Conservation (phyloP, 1,140 invertebrate species). For the Listronotus bonariensis region DNA sequence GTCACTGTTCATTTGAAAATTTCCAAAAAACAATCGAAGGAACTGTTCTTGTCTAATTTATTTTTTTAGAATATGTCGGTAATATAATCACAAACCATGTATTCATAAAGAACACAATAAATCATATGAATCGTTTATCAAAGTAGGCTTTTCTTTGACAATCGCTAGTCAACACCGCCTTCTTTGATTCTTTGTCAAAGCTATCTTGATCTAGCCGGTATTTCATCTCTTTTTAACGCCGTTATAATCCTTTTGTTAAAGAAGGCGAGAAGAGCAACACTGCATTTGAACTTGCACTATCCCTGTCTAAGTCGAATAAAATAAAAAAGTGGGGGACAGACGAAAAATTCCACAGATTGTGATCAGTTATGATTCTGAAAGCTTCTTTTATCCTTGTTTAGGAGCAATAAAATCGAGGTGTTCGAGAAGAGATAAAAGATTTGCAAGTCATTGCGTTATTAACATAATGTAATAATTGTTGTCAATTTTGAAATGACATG, state of each 20-base stretch:
- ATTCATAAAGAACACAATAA: conserved; percentile 39
- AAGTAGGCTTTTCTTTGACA: conserved; percentile 37
- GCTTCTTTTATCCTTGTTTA: not conserved
- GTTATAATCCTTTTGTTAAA: conserved; percentile 18
- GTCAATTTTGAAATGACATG: conserved; percentile 44
- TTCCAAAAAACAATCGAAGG: no score
- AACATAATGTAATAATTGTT: conserved; percentile 50
- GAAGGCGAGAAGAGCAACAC: conserved; percentile 9
- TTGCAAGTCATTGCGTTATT: conserved; percentile 49
- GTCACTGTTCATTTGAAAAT: no score
- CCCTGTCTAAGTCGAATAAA: conserved; percentile 3
- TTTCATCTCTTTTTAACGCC: conserved; percentile 15
- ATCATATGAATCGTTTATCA: conserved; percentile 46
- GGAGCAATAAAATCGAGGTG: conserved; percentile 3
- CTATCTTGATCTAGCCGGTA: conserved; percentile 14
- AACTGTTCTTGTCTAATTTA: no score
- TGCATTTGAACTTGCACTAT: not conserved
- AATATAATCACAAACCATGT: conserved; percentile 42
- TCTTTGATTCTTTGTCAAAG: conserved; percentile 35
- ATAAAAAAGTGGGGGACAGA: conserved; percentile 11
- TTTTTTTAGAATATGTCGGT: conserved; percentile 32
- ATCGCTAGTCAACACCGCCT: conserved; percentile 42
- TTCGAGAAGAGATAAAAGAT: conserved; percentile 22
- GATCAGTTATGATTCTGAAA: not conserved
- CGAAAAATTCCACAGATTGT: not conserved